phyloP scores from a whole-genome alignment of 37 sponge, comb jelly and placozoan genomes.

The Dysidea cf. avara region DNA sequence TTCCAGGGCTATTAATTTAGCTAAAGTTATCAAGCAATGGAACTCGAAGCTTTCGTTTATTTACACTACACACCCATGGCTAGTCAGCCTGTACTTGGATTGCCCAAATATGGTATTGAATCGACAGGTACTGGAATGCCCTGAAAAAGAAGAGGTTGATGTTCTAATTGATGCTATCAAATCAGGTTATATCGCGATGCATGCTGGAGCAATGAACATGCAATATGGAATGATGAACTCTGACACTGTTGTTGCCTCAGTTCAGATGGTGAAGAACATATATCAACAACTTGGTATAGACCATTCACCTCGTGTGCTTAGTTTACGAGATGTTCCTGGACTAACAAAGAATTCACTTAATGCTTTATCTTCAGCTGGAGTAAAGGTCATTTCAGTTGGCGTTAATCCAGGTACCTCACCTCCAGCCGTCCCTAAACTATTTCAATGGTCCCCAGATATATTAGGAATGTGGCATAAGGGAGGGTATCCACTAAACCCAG shows the following conservation, averaged over 20 bases:
- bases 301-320: conserved; percentile 18
- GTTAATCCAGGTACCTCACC: conserved; percentile 70
- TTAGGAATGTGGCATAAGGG: conserved; percentile 78
- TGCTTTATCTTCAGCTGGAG: background rate
- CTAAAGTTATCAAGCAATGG: conserved; percentile 2
- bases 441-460: conserved; percentile 39
- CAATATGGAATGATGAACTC: conserved; percentile 60
- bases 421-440: conserved; percentile 62
- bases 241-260: conserved; percentile 17
- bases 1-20: conserved; percentile 41
- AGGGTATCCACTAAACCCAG: conserved; percentile 67
- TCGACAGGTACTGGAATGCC: conserved; percentile 38
- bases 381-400: conserved; percentile 59
- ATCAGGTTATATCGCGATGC: conserved; percentile 43
- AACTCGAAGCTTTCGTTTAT: conserved; percentile 37
- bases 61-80: conserved; percentile 76
- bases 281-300: conserved; percentile 1
- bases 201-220: conserved; percentile 75
- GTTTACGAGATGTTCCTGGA: conserved; percentile 67
- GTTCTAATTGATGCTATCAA: conserved; percentile 7
- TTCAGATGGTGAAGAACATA: conserved; percentile 11
- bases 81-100: conserved; percentile 62
- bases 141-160: conserved; percentile 20
- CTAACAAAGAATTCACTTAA: conserved; percentile 28
- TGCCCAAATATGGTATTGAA: conserved; percentile 62